These are phyloP conservation scores for Crotalus helleri DNA, from an alignment of 2,113 vertebrate species.

Conservation along the genomic window DNA sequence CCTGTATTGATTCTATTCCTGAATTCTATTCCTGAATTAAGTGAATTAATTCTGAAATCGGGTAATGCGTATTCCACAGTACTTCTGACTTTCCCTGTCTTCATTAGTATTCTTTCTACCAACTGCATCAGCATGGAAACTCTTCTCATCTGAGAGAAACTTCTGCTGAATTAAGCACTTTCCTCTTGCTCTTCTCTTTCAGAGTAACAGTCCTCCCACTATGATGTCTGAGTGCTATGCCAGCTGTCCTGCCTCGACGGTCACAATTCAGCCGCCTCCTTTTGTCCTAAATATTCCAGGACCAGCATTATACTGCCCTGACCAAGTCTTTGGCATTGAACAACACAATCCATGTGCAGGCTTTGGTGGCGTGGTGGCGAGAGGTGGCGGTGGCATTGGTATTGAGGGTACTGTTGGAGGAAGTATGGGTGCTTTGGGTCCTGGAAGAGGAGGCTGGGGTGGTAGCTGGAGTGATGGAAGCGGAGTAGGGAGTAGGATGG, in stretches of 20 bases:
- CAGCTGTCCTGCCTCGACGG: not conserved
- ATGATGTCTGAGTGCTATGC: not conserved
- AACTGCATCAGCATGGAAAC: not conserved
- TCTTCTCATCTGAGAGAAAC: not conserved
- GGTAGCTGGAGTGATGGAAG: not conserved
- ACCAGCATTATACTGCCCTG: constrained; percentile 7
- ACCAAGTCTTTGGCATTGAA: constrained; percentile 4
- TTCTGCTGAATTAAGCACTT: not conserved
- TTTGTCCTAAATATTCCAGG: constrained; percentile 10
- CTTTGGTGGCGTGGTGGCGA: not conserved
- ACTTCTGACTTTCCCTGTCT: not conserved
- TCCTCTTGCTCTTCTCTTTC: not conserved
- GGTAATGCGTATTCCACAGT: not conserved
- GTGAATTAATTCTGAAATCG: not conserved
- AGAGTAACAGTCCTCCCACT: not conserved
- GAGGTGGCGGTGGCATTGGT: not conserved
- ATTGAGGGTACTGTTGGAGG: not conserved
- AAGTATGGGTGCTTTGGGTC: not conserved
- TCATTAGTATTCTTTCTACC: not conserved
- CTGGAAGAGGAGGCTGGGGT: not conserved
- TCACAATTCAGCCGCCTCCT: constrained; percentile 18
- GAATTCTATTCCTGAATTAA: not conserved
- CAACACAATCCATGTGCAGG: constrained; percentile 21
- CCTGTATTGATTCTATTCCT: not conserved
- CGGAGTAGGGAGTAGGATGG: not conserved